Conservation (phyloP, 2,797 vertebrate genomes). For the Dermochelys coriacea region DNA sequence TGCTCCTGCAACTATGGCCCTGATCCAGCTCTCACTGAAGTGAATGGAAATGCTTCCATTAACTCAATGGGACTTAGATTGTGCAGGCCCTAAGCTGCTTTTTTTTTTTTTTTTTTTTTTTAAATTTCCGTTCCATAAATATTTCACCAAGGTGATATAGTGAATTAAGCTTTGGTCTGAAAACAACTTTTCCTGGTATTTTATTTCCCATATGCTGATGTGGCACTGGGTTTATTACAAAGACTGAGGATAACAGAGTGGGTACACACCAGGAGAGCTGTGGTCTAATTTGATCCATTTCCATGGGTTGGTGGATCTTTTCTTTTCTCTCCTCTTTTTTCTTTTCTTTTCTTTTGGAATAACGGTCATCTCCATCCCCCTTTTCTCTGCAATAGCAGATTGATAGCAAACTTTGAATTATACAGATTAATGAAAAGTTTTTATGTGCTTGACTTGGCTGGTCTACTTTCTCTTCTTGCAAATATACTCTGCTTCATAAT, state of each 20-base stretch:
- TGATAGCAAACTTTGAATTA: neutral
- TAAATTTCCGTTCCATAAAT: neutral
- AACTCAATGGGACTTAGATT: constrained; percentile 7
- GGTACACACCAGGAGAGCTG: neutral
- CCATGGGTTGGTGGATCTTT: neutral
- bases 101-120: neutral
- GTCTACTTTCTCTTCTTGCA: constrained; percentile 17
- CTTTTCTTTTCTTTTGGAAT: neutral
- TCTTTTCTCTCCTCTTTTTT: too few relatives aligned
- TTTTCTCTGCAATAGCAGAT: constrained; percentile 12
- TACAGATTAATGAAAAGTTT: neutral
- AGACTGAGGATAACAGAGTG: neutral
- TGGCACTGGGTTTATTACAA: neutral
- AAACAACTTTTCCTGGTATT: constrained; percentile 10
- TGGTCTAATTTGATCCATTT: neutral
- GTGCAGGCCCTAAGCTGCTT: neutral
- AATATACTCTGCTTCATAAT: neutral
- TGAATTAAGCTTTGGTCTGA: constrained; percentile 5
- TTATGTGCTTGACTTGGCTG: neutral
- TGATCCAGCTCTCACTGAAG: constrained; percentile 21
- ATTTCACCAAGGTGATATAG: neutral
- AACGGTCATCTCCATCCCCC: neutral
- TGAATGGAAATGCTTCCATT: constrained; percentile 48
- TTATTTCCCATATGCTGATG: constrained; percentile 11
- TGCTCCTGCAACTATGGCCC: constrained; percentile 41